These are phyloP conservation scores for Drosophila teissieri DNA, from an alignment of 1,140 invertebrate species.

Conservation along the genomic window DNA sequence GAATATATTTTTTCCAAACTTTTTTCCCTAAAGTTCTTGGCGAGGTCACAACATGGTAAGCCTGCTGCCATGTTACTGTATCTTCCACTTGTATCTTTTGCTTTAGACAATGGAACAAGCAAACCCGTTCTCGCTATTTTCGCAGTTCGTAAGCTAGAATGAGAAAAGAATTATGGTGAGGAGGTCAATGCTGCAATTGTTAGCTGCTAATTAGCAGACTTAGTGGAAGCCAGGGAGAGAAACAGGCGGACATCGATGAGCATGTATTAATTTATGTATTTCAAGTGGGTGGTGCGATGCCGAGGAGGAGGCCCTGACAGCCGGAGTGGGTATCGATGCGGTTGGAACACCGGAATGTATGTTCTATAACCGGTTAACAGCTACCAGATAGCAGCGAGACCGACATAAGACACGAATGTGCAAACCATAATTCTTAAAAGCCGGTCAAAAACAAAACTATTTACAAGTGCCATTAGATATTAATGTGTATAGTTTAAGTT, in stretches of 20 bases:
- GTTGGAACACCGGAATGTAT: slow-evolving; percentile 32
- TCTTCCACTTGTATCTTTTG: slow-evolving; percentile 69
- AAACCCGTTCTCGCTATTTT: slow-evolving; percentile 53
- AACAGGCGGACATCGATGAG: slow-evolving; percentile 6
- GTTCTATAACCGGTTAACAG: slow-evolving; percentile 55
- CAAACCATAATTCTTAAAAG: slow-evolving; percentile 11
- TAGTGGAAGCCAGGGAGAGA: slow-evolving; percentile 11
- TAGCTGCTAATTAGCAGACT: slow-evolving; percentile 79
- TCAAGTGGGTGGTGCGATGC: slow-evolving; percentile 1
- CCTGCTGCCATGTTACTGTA: slow-evolving; percentile 73
- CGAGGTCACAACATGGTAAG: slow-evolving; percentile 79
- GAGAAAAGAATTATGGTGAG: slow-evolving; percentile 62
- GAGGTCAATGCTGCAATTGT: slow-evolving; percentile 80
- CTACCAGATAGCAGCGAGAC: slow-evolving; percentile 28
- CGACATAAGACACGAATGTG: slow-evolving; percentile 27
- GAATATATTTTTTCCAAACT: slow-evolving; percentile 17
- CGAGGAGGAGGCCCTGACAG: not conserved
- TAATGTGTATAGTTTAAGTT: no score
- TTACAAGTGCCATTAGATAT: no score
- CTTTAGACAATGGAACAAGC: slow-evolving; percentile 76
- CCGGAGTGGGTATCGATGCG: not conserved
- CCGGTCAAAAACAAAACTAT: no score
- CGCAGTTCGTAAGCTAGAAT: slow-evolving; percentile 18
- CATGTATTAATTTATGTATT: slow-evolving; percentile 69
- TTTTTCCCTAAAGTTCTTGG: slow-evolving; percentile 10